Conservation (phyloP, 2,113 vertebrate species). For the Cariama cristata region DNA sequence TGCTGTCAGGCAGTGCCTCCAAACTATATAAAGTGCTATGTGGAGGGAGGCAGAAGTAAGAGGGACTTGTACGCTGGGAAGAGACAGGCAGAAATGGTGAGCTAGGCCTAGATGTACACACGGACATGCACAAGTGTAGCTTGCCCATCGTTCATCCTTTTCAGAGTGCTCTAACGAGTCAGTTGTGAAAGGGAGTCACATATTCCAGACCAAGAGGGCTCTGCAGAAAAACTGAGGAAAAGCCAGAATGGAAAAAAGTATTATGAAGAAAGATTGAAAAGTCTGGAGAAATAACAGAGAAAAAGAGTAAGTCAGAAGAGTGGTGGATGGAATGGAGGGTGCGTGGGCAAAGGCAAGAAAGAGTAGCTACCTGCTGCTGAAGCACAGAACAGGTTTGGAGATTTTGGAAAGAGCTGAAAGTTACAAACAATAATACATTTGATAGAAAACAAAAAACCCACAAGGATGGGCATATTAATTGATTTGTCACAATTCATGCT, state of each 20-base stretch:
- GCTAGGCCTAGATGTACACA: background rate
- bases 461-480: background rate
- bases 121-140: accelerated
- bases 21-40: background rate
- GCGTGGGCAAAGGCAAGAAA: background rate
- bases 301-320: background rate
- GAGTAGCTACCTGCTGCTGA: background rate
- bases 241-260: background rate
- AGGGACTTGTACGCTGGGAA: background rate
- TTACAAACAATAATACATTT: background rate
- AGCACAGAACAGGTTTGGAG: background rate
- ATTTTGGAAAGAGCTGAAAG: background rate
- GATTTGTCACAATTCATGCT: background rate
- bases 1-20: background rate
- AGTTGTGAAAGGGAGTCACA: background rate
- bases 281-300: background rate
- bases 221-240: background rate
- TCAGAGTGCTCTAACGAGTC: background rate
- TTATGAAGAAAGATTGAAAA: background rate
- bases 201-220: background rate
- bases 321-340: accelerated
- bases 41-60: background rate
- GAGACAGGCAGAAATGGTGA: background rate
- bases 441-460: background rate
- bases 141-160: background rate